These are phyloP conservation scores for Micromesistius poutassou DNA, from an alignment of 2,797 vertebrate species.

Conservation along the genomic window DNA sequence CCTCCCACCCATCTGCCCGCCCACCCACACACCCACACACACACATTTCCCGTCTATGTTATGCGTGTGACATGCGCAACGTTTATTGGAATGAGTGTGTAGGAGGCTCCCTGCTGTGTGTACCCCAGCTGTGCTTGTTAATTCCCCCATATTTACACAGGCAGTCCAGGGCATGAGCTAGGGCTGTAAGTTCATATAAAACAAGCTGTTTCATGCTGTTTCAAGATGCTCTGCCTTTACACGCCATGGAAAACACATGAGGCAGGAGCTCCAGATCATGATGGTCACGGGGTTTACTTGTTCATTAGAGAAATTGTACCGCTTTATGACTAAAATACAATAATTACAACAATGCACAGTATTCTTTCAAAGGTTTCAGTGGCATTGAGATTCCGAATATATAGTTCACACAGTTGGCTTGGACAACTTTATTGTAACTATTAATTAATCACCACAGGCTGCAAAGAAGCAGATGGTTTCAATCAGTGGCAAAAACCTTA, in stretches of 20 bases:
- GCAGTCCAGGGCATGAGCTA: constrained; percentile 26
- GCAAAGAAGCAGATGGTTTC: constrained; percentile 60
- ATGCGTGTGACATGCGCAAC: constrained; percentile 28
- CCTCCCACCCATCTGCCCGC: neutral
- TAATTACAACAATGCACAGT: constrained; percentile 3
- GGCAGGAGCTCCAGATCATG: neutral
- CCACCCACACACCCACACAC: neutral
- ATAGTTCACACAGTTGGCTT: constrained; percentile 30
- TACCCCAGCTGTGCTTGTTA: constrained; percentile 63
- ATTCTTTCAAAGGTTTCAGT: constrained; percentile 6
- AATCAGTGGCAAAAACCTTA: constrained; percentile 57
- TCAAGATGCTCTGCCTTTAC: constrained; percentile 28
- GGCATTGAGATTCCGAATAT: constrained; percentile 33
- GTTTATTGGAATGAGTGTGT: constrained; percentile 36
- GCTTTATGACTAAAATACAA: constrained; percentile 10
- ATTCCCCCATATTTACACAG: constrained; percentile 49
- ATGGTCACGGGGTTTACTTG: neutral
- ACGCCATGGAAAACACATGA: constrained; percentile 23
- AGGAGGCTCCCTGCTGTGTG: constrained; percentile 41
- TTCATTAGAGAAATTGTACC: neutral
- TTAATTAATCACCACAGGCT: constrained; percentile 40
- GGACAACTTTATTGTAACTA: constrained; percentile 31
- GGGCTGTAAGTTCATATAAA: constrained; percentile 37
- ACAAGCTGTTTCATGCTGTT: constrained; percentile 24
- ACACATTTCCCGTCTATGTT: constrained; percentile 24